These are phyloP conservation scores for Heliconius melpomene DNA, from an alignment of 1,140 invertebrate species.

Conservation along the genomic window DNA sequence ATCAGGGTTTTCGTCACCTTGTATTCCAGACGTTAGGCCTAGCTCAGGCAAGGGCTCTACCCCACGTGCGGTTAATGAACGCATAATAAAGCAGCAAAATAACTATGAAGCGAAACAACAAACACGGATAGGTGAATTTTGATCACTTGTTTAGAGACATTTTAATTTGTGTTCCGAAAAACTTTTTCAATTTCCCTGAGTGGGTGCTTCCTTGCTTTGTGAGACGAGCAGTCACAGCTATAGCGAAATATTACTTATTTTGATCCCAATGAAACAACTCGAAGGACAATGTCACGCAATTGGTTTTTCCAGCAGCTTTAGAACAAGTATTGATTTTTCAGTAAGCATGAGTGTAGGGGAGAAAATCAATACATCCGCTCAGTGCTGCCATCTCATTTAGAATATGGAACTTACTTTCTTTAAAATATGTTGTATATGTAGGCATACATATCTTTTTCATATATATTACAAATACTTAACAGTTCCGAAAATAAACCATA, in stretches of 20 bases:
- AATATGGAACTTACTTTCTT: conserved; percentile 15
- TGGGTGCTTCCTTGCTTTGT: neutral
- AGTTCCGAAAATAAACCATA: neutral
- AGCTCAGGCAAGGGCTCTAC: conserved; percentile 72
- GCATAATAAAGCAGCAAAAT: conserved; percentile 79
- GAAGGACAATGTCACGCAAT: conserved; percentile 49
- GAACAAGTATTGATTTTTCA: conserved; percentile 71
- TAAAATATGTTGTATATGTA: neutral
- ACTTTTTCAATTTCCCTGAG: neutral
- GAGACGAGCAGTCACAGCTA: conserved; percentile 12
- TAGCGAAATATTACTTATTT: conserved; percentile 31
- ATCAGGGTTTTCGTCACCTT: conserved; percentile 62
- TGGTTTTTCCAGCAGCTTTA: conserved; percentile 63
- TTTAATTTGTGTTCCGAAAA: conserved; percentile 31
- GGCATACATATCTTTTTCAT: neutral
- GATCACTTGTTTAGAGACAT: conserved; percentile 64
- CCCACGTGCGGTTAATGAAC: conserved; percentile 72
- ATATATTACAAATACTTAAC: neutral
- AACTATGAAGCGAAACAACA: conserved; percentile 72
- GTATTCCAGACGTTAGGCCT: conserved; percentile 63
- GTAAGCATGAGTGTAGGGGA: conserved; percentile 43
- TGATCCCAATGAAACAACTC: conserved; percentile 36
- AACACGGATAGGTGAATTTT: conserved; percentile 59
- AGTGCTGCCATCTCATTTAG: conserved; percentile 60
- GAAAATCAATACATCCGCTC: conserved; percentile 69